These are phyloP conservation scores for Ondatra zibethicus DNA, from an alignment of 2,113 vertebrate genomes.

Conservation along the genomic window DNA sequence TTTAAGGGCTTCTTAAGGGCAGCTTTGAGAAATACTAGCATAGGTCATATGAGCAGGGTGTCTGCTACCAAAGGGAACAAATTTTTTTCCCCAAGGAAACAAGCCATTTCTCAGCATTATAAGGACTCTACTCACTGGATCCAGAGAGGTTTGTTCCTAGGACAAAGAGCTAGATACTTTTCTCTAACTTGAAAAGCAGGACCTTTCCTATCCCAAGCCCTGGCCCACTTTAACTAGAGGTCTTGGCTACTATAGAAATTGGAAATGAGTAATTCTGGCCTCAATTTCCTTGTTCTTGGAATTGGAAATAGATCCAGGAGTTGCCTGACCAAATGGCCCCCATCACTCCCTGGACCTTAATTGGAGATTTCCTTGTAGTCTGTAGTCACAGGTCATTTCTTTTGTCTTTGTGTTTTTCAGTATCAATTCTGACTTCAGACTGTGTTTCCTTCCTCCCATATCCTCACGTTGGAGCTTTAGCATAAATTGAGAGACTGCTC, in stretches of 20 bases:
- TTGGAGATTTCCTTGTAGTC: constrained; percentile 54
- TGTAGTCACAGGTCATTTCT: constrained; percentile 17
- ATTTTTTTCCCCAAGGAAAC: neutral
- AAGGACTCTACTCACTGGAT: constrained; percentile 13
- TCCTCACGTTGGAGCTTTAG: constrained; percentile 50
- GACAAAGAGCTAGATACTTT: constrained; percentile 34
- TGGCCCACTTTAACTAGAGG: neutral
- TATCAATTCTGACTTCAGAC: constrained; percentile 62
- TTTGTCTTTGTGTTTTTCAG: constrained; percentile 64
- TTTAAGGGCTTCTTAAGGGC: constrained; percentile 40
- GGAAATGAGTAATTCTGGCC: constrained; percentile 43
- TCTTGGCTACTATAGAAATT: constrained; percentile 34
- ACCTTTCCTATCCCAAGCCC: neutral
- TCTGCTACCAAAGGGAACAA: constrained; percentile 25
- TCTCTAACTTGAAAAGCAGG: constrained; percentile 54
- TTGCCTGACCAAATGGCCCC: constrained; percentile 53
- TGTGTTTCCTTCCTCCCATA: constrained; percentile 1
- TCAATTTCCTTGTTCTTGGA: neutral
- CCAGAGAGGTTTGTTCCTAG: constrained; percentile 16
- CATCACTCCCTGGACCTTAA: neutral
- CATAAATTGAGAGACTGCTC: constrained; percentile 45
- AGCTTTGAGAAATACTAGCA: constrained; percentile 47
- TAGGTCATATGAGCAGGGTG: neutral
- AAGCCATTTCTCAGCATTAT: constrained; percentile 47
- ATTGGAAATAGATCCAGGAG: constrained; percentile 55